Percentiles rank a stretch among this genome's conserved stretches.
phyloP scores from a whole-genome alignment of 1,140 invertebrate genomes.

The Bombus haemorrhoidalis region DNA sequence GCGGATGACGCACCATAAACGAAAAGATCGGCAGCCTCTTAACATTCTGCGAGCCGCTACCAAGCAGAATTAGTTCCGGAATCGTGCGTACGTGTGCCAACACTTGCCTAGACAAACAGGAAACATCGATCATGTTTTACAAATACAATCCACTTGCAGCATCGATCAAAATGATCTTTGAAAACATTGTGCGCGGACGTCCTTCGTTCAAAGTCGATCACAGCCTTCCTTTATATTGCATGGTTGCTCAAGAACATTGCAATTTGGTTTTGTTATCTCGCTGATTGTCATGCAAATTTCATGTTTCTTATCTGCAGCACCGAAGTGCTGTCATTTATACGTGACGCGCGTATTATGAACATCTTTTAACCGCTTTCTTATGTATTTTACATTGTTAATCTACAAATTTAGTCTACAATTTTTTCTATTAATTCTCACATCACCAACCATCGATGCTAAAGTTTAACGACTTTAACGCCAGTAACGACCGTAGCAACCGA shows the following conservation, averaged over 20 bases:
- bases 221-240: neutral
- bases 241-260: neutral
- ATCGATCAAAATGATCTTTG: neutral
- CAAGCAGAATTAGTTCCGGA: constrained; percentile 91
- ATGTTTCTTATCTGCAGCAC: no score
- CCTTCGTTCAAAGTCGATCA: neutral
- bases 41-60: constrained; percentile 85
- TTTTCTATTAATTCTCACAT: no score
- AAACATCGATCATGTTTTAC: constrained; percentile 2
- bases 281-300: no score
- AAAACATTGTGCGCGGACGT: neutral
- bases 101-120: constrained; percentile 86
- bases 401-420: no score
- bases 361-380: no score
- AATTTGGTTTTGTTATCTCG: no score
- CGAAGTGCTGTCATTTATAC: no score
- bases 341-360: no score
- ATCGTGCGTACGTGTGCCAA: constrained; percentile 88
- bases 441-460: no score
- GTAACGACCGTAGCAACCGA: neutral
- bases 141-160: no score
- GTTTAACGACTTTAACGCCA: no score
- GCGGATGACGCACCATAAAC: constrained; percentile 91
- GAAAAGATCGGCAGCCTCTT: constrained; percentile 92
- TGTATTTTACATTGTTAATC: no score